Percentiles rank a stretch among this genome's conserved stretches.
phyloP scores from a whole-genome alignment of 2,797 vertebrate genomes.

The Taeniopygia guttata region DNA sequence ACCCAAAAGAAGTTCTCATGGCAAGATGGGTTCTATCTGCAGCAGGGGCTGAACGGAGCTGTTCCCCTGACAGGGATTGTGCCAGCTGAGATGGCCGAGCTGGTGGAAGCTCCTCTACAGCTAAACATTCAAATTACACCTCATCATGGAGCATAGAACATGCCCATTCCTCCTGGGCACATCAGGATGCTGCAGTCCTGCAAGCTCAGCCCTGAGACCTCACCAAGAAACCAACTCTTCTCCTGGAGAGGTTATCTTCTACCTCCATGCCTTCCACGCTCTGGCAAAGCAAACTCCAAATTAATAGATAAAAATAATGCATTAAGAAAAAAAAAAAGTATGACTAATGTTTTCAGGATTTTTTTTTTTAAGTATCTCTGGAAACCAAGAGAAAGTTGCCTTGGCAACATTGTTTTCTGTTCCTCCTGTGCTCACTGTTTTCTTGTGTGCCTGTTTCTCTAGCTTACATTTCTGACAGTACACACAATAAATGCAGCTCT shows the following conservation, averaged over 20 bases:
- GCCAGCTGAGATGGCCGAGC: neutral
- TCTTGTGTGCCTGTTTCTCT: neutral
- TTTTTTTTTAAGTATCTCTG: neutral
- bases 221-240: neutral
- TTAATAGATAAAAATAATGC: neutral
- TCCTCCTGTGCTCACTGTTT: constrained; percentile 15
- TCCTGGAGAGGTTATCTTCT: neutral
- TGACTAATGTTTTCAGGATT: neutral
- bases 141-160: neutral
- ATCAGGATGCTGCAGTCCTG: neutral
- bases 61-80: neutral
- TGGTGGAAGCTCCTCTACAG: neutral
- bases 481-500: neutral
- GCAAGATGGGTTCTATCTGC: neutral
- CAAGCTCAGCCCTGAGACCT: neutral
- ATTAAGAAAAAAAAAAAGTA: neutral
- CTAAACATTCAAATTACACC: neutral
- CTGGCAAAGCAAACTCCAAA: neutral
- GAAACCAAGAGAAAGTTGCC: constrained; percentile 39
- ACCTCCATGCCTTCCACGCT: neutral
- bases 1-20: neutral
- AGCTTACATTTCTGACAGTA: neutral
- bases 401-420: constrained; percentile 49
- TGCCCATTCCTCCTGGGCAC: neutral
- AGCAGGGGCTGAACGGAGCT: neutral